Conservation (phyloP, 2,797 vertebrate species). For the Gambelia wislizenii region DNA sequence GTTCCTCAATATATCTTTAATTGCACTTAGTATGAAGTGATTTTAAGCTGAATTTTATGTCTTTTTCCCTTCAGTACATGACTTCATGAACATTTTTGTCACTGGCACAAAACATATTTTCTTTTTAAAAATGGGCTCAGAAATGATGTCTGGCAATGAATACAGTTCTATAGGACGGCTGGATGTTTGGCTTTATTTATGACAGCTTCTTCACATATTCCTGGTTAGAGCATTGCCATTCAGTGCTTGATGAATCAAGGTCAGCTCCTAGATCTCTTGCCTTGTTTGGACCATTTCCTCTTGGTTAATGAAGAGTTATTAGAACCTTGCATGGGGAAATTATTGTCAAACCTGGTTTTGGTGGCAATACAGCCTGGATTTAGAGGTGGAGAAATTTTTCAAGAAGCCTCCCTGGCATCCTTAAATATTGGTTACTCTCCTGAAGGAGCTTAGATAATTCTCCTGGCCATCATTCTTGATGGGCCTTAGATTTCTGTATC, state of each 20-base stretch:
- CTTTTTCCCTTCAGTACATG: constrained; percentile 11
- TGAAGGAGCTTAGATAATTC: too few relatives aligned
- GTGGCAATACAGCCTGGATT: not conserved
- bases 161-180: not conserved
- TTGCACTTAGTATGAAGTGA: constrained; percentile 26
- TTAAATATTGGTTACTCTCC: not conserved
- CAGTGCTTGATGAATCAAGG: not conserved
- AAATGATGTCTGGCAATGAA: not conserved
- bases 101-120: not conserved
- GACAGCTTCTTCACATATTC: not conserved
- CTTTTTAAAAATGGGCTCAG: not conserved
- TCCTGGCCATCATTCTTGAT: not conserved
- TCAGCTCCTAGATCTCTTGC: not conserved
- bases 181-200: constrained; percentile 1
- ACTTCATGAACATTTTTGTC: constrained; percentile 12
- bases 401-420: too few relatives aligned
- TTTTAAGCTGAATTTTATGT: constrained; percentile 25
- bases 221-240: not conserved
- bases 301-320: too few relatives aligned
- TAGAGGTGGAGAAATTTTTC: not conserved
- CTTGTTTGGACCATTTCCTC: not conserved
- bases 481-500: not conserved
- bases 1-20: constrained; percentile 39
- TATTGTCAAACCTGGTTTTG: not conserved
- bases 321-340: not conserved